Evolutionary conservation across 2,797 vertebrate species (phyloP).

Genomic region (Sandelia bainsii): DNA sequence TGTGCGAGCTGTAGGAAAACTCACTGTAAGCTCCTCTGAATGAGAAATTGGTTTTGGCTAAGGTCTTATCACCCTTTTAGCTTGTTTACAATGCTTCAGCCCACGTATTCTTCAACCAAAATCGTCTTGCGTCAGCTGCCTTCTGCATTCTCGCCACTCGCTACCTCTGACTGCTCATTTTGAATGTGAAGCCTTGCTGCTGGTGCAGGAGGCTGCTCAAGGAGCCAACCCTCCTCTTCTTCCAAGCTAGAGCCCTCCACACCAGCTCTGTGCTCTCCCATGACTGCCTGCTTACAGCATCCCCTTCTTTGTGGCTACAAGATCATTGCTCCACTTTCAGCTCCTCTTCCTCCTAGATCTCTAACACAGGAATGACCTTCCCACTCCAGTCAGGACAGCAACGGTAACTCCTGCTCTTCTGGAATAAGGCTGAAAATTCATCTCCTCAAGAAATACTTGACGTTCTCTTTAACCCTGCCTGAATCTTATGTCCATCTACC

Average conservation of each 20-base stretch:
- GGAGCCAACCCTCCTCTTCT: conserved; percentile 25
- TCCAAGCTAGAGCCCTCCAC: conserved; percentile 14
- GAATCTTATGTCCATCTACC: conserved; percentile 4
- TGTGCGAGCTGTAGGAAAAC: conserved; percentile 56
- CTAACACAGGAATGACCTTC: conserved; percentile 46
- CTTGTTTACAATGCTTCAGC: conserved; percentile 46
- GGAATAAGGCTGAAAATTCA: conserved; percentile 24
- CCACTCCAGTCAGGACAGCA: conserved; percentile 35
- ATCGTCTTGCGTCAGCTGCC: conserved; percentile 36
- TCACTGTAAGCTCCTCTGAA: conserved; percentile 47
- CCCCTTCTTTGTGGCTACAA: conserved; percentile 34
- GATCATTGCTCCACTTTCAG: conserved; percentile 56
- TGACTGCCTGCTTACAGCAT: conserved; percentile 13
- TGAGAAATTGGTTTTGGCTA: conserved; percentile 63
- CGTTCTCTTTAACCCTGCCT: not conserved
- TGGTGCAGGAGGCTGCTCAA: conserved; percentile 5
- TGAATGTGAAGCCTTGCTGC: conserved; percentile 29
- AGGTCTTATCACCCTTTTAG: conserved; percentile 59
- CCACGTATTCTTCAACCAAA: conserved; percentile 51
- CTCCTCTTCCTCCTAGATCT: conserved; percentile 25
- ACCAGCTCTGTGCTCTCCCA: conserved; percentile 12
- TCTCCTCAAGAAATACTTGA: conserved; percentile 27
- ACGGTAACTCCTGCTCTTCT: conserved; percentile 30
- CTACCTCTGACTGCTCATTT: conserved; percentile 27
- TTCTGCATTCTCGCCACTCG: conserved; percentile 15